Conservation (phyloP, 1,140 invertebrate species). For the Trachymyrmex septentrionalis region DNA sequence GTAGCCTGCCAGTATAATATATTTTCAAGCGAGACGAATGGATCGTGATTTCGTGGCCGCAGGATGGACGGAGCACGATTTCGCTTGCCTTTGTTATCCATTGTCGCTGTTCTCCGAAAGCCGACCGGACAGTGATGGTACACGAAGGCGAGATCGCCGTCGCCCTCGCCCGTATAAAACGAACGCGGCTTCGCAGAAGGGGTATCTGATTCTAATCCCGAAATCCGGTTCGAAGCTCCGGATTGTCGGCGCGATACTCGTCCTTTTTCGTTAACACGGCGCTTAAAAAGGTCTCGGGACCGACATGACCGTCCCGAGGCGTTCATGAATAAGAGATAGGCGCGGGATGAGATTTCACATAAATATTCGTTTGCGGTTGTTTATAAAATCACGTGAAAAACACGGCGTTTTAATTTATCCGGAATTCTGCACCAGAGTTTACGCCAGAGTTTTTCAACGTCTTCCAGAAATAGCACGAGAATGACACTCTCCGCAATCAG, state of each 20-base stretch:
- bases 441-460: not conserved
- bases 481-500: not conserved
- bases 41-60: constrained; percentile 77
- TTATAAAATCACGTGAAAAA: constrained; percentile 6
- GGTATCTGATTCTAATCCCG: constrained; percentile 71
- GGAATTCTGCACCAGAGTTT: not conserved
- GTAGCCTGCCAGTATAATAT: constrained; percentile 79
- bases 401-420: constrained; percentile 27
- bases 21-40: constrained; percentile 77
- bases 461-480: not conserved
- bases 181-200: constrained; percentile 59
- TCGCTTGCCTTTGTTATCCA: constrained; percentile 64
- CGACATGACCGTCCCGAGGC: constrained; percentile 35
- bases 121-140: constrained; percentile 32
- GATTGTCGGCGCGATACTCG: constrained; percentile 55
- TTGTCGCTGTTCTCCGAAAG: constrained; percentile 65
- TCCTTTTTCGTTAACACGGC: constrained; percentile 70
- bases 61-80: constrained; percentile 21
- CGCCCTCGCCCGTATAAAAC: constrained; percentile 68
- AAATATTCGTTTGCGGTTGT: constrained; percentile 41
- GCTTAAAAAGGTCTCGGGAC: constrained; percentile 46
- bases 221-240: constrained; percentile 70
- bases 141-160: constrained; percentile 70
- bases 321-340: constrained; percentile 54
- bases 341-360: not conserved